Percentiles rank a stretch among this genome's conserved stretches.
Evolutionary conservation across 1,140 invertebrate species (phyloP).

Genomic region (Drosophila suzukii): DNA sequence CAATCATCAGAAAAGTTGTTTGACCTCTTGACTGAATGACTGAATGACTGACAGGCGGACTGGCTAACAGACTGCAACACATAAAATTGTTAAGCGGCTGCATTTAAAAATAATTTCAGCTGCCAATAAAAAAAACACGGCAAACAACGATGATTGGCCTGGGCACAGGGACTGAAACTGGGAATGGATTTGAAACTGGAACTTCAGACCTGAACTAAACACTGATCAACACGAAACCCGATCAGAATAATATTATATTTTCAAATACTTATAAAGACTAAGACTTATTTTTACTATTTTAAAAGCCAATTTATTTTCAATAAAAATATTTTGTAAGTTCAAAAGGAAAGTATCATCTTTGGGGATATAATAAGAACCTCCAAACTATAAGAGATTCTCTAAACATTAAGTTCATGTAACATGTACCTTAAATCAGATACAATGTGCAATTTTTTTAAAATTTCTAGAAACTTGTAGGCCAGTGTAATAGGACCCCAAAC

Average conservation of each 20-base stretch:
- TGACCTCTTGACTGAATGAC: slow-evolving; percentile 74
- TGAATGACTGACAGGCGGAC: slow-evolving; percentile 49
- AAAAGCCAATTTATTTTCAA: no score
- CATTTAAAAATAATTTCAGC: slow-evolving; percentile 82
- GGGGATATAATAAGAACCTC: no score
- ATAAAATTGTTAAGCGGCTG: slow-evolving; percentile 80
- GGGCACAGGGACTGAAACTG: slow-evolving; percentile 23
- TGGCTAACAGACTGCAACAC: slow-evolving; percentile 53
- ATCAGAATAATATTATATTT: no score
- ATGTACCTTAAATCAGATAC: no score
- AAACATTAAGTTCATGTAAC: not conserved
- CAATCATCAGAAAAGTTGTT: slow-evolving; percentile 72
- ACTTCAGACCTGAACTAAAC: not conserved
- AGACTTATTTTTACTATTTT: no score
- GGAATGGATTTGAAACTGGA: slow-evolving; percentile 10
- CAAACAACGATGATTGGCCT: slow-evolving; percentile 51
- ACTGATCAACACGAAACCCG: not conserved
- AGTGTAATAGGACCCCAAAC: slow-evolving; percentile 67
- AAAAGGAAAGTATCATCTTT: no score
- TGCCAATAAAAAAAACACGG: slow-evolving; percentile 71
- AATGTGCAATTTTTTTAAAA: no score
- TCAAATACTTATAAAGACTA: no score
- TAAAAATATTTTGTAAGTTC: no score
- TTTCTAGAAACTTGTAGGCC: not conserved
- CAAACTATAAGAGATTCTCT: no score